Evolutionary conservation across 2,888 invertebrate species (phyloP).

Genomic region (Therioaphis trifolii): DNA sequence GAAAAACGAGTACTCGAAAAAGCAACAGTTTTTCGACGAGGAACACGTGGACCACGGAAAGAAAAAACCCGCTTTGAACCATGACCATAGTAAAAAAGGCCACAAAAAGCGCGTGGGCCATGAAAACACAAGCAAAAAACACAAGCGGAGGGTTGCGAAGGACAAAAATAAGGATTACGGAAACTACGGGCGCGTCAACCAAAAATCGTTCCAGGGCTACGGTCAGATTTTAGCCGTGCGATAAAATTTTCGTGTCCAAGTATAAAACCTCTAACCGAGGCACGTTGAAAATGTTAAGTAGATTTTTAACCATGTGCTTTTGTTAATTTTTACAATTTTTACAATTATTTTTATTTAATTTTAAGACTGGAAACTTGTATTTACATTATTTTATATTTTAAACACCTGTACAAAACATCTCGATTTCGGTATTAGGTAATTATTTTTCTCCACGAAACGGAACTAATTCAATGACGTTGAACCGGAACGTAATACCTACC

Average conservation of each 20-base stretch:
- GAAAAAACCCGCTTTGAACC: neutral
- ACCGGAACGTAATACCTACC: constrained; percentile 1
- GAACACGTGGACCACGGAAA: constrained; percentile 25
- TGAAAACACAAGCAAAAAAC: neutral
- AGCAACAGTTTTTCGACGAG: constrained; percentile 46
- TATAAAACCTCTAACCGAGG: no score
- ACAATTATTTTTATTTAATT: neutral
- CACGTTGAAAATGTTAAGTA: no score
- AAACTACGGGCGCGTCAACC: neutral
- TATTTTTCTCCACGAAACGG: constrained; percentile 32
- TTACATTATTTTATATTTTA: no score
- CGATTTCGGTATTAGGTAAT: constrained; percentile 22
- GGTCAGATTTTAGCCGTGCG: constrained; percentile 26
- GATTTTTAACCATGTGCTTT: no score
- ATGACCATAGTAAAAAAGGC: neutral
- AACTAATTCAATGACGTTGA: constrained; percentile 27
- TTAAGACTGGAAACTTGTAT: neutral
- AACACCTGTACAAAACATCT: neutral
- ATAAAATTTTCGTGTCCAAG: neutral
- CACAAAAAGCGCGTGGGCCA: neutral
- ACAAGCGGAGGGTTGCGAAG: neutral
- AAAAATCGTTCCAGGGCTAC: neutral
- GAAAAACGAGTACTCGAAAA: constrained; percentile 42
- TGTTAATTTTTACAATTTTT: neutral
- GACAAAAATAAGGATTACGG: neutral